phyloP scores from a whole-genome alignment of 1,140 invertebrate genomes.

The Drosophila pruinosa region DNA sequence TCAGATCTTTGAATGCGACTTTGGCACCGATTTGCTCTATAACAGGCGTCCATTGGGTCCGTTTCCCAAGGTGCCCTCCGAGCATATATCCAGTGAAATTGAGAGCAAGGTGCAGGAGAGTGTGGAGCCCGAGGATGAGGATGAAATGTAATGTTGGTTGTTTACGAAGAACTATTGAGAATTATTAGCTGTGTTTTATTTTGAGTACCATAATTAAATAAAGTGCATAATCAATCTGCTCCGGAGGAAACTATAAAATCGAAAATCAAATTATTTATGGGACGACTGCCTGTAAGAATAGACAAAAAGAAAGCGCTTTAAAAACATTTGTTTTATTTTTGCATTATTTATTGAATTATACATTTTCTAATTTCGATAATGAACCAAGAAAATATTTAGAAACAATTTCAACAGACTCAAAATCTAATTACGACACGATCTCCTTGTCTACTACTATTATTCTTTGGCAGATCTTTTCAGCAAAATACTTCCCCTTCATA shows the following conservation, averaged over 20 bases:
- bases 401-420: no score
- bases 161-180: not conserved
- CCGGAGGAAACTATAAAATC: no score
- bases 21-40: conserved; percentile 54
- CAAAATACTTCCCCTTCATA: not conserved
- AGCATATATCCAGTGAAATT: not conserved
- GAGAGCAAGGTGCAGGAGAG: not conserved
- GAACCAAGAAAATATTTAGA: no score
- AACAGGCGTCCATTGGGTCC: not conserved
- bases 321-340: no score
- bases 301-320: no score
- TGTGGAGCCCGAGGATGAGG: not conserved
- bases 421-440: not conserved
- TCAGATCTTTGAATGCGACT: conserved; percentile 61
- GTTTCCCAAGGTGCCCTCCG: not conserved
- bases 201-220: no score
- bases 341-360: no score
- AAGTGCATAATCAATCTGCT: no score
- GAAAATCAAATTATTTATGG: no score
- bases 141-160: not conserved
- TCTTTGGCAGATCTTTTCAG: not conserved
- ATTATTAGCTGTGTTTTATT: no score
- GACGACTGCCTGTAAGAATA: no score
- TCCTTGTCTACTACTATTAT: not conserved
- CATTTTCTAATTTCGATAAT: no score